Conservation (phyloP, 2,113 vertebrate genomes). For the Xenus cinereus region DNA sequence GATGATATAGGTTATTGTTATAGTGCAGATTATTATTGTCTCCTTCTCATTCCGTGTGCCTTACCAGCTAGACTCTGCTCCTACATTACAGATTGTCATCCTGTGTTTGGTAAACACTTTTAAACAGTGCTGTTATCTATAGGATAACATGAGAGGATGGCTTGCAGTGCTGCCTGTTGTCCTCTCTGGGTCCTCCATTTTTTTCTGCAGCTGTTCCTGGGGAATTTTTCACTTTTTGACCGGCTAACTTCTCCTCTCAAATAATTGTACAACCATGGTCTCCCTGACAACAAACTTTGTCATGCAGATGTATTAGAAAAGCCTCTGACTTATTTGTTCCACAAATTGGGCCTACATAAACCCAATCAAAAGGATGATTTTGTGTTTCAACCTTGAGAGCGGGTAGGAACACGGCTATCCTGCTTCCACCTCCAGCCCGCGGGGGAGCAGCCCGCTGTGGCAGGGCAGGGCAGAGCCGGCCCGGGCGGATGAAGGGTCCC, state of each 20-base stretch:
- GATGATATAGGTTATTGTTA: neutral
- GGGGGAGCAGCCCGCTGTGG: neutral
- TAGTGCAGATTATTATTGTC: neutral
- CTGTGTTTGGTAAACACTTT: neutral
- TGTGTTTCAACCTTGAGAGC: neutral
- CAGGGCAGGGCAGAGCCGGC: too few relatives aligned
- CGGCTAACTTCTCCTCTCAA: neutral
- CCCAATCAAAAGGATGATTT: neutral
- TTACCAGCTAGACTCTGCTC: neutral
- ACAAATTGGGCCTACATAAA: neutral
- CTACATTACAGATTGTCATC: neutral
- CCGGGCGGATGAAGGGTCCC: neutral
- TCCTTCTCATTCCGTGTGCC: neutral
- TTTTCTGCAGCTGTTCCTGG: neutral
- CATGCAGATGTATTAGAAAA: neutral
- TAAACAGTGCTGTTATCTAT: neutral
- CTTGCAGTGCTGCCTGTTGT: neutral
- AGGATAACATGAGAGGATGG: neutral
- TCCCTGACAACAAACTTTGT: neutral
- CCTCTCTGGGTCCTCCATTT: neutral
- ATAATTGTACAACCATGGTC: neutral
- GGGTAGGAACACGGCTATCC: fast-evolving
- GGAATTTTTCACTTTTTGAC: neutral
- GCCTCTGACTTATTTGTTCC: neutral
- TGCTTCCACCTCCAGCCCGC: fast-evolving